Percentiles rank a stretch among this genome's conserved stretches.
Evolutionary conservation across 2,797 vertebrate genomes (phyloP).

Genomic region (Peromyscus attwateri): DNA sequence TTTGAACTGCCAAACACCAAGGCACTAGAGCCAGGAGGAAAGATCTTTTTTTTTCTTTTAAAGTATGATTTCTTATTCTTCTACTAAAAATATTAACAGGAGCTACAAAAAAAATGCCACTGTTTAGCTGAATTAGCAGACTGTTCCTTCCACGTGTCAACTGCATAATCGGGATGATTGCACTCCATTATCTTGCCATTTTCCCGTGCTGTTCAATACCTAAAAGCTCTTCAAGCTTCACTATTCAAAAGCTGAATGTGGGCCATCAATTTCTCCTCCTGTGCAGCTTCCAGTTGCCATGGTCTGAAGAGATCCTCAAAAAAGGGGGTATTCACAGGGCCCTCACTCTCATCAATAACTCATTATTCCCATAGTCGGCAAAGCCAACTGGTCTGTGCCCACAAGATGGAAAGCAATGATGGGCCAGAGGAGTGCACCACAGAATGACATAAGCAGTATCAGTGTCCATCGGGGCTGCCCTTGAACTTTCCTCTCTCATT

Average conservation of each 20-base stretch:
- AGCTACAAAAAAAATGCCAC: constrained; percentile 48
- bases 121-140: constrained; percentile 70
- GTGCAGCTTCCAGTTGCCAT: constrained; percentile 57
- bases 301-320: constrained; percentile 71
- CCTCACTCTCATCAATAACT: constrained; percentile 58
- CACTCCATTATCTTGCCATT: constrained; percentile 70
- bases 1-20: constrained; percentile 42
- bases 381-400: constrained; percentile 51
- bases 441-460: not conserved
- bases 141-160: constrained; percentile 76
- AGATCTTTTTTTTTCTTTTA: constrained; percentile 40
- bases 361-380: not conserved
- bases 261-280: constrained; percentile 76
- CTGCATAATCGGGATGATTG: constrained; percentile 75
- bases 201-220: constrained; percentile 72
- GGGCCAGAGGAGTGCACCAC: not conserved
- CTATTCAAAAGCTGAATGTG: constrained; percentile 74
- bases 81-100: constrained; percentile 72
- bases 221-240: constrained; percentile 78
- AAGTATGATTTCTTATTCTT: constrained; percentile 38
- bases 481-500: constrained; percentile 27
- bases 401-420: not conserved
- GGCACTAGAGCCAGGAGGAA: constrained; percentile 32
- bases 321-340: constrained; percentile 56
- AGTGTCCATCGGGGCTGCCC: not conserved